Evolutionary conservation across 2,797 vertebrate genomes (phyloP).

Genomic region (Takifugu rubripes): DNA sequence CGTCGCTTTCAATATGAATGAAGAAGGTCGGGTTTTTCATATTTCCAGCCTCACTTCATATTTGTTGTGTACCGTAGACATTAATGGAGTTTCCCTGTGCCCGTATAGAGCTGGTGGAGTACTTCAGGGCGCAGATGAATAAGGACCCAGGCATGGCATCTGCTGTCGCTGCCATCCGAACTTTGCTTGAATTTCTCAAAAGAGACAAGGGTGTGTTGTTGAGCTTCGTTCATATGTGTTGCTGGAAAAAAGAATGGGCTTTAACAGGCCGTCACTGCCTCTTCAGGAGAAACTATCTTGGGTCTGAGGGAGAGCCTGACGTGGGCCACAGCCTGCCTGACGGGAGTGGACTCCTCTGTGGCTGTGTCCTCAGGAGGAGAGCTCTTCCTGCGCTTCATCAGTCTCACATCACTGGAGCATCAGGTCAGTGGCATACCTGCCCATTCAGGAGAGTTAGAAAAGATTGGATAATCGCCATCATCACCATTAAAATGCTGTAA

Average conservation of each 20-base stretch:
- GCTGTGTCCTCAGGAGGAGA: slow-evolving; percentile 94
- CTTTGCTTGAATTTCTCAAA: slow-evolving; percentile 89
- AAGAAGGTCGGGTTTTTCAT: slow-evolving; percentile 54
- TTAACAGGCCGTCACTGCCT: neutral
- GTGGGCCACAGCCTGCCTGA: slow-evolving; percentile 82
- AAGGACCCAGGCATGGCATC: slow-evolving; percentile 92
- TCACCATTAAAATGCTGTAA: neutral
- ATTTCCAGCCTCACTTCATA: accelerated
- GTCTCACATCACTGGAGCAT: slow-evolving; percentile 91
- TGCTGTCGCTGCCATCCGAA: slow-evolving; percentile 91
- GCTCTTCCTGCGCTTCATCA: slow-evolving; percentile 97
- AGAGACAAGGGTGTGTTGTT: slow-evolving; percentile 85
- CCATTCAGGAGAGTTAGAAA: neutral
- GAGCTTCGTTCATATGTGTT: neutral
- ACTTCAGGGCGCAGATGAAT: slow-evolving; percentile 87
- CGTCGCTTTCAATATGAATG: slow-evolving; percentile 57
- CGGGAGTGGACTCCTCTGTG: slow-evolving; percentile 89
- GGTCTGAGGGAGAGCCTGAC: slow-evolving; percentile 90
- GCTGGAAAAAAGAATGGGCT: too few species aligned
- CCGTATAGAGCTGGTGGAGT: slow-evolving; percentile 84
- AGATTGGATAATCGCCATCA: neutral
- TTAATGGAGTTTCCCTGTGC: neutral
- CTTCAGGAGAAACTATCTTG: slow-evolving; percentile 88
- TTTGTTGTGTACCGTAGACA: accelerated
- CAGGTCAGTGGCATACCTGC: slow-evolving; percentile 61